These are phyloP conservation scores for Rhamphomyia laevipes DNA, from an alignment of 2,888 invertebrate genomes.

Conservation along the genomic window DNA sequence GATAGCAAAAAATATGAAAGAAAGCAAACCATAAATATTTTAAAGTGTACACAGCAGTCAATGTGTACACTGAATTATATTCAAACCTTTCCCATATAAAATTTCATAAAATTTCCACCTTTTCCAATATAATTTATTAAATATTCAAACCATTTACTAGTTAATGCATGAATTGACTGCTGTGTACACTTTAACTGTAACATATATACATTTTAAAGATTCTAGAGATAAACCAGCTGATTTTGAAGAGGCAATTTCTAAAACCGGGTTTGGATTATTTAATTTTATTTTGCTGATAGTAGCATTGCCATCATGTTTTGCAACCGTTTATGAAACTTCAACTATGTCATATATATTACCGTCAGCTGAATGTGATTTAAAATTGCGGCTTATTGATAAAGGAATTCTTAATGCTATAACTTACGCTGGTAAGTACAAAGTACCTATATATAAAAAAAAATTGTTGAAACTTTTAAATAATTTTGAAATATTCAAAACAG, in stretches of 20 bases:
- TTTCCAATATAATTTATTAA: too few relatives aligned
- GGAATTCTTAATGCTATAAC: conserved; percentile 59
- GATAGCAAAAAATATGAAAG: too few relatives aligned
- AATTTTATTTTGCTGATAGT: conserved; percentile 50
- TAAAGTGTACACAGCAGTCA: too few relatives aligned
- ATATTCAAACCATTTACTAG: too few relatives aligned
- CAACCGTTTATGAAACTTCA: conserved; percentile 58
- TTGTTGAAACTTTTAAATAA: not conserved
- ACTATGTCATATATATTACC: conserved; percentile 63
- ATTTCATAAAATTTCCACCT: too few relatives aligned
- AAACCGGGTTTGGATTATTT: conserved; percentile 58
- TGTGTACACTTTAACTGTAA: too few relatives aligned
- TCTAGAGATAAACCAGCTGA: conserved; percentile 38
- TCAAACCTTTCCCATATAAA: too few relatives aligned
- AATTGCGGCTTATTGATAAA: conserved; percentile 54
- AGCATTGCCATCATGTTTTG: conserved; percentile 52
- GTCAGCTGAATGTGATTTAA: conserved; percentile 61
- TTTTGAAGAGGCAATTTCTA: conserved; percentile 59
- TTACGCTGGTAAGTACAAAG: conserved; percentile 54
- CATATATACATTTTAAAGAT: not conserved
- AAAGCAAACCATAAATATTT: too few relatives aligned
- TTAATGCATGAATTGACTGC: too few relatives aligned
- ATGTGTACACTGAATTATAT: too few relatives aligned
- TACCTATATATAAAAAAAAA: not conserved
- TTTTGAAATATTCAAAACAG: not conserved